Conservation (phyloP, 2,888 invertebrate genomes). For the Beris morrisii region DNA sequence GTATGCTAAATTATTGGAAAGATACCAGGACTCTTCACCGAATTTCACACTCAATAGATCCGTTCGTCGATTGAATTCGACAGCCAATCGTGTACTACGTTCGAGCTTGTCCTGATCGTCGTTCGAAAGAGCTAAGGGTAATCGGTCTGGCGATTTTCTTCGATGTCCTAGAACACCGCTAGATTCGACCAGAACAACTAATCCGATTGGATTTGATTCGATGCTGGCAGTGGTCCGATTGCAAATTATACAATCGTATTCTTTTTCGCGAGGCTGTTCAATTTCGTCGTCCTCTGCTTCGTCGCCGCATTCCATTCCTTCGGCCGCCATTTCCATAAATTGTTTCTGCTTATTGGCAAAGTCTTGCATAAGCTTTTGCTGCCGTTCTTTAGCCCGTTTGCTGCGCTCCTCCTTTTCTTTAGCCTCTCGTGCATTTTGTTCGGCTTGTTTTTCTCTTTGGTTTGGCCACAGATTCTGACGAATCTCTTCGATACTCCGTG, state of each 20-base stretch:
- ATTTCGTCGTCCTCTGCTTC: slow-evolving; percentile 64
- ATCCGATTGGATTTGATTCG: slow-evolving; percentile 80
- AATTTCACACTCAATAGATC: slow-evolving; percentile 77
- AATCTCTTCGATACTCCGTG: slow-evolving; percentile 69
- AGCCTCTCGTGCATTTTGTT: slow-evolving; percentile 65
- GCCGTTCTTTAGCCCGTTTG: slow-evolving; percentile 82
- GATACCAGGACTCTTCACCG: slow-evolving; percentile 77
- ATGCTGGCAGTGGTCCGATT: slow-evolving; percentile 86
- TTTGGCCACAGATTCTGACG: slow-evolving; percentile 78
- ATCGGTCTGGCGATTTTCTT: slow-evolving; percentile 53
- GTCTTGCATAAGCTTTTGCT: slow-evolving; percentile 89
- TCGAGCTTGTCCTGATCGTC: slow-evolving; percentile 63
- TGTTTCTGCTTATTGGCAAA: slow-evolving; percentile 89
- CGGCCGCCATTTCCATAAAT: slow-evolving; percentile 81
- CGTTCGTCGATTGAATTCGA: slow-evolving; percentile 75
- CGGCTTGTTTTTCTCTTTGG: slow-evolving; percentile 76
- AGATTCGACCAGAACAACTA: slow-evolving; percentile 82
- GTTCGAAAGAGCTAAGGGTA: slow-evolving; percentile 64
- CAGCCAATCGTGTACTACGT: slow-evolving; percentile 68
- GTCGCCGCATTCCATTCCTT: slow-evolving; percentile 61
- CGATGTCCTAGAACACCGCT: slow-evolving; percentile 87
- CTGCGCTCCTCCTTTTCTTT: slow-evolving; percentile 82
- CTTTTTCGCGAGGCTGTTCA: slow-evolving; percentile 64
- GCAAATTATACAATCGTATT: slow-evolving; percentile 96
- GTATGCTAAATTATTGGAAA: slow-evolving; percentile 80